phyloP scores from a whole-genome alignment of 2,113 vertebrate genomes.

The Phalacrocorax aristotelis region DNA sequence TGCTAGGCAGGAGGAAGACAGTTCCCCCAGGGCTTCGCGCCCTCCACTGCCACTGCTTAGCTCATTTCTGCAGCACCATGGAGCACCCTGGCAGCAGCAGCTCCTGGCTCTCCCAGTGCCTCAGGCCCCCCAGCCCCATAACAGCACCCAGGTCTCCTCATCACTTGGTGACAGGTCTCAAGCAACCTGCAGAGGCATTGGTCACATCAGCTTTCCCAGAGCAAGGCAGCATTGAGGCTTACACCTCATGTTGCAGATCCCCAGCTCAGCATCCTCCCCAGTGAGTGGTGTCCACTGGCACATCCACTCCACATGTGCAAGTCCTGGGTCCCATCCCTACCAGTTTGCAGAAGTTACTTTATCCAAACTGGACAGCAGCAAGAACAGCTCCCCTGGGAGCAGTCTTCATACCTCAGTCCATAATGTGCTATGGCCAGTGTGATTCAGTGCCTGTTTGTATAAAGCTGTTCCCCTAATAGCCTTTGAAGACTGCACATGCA shows the following conservation, averaged over 20 bases:
- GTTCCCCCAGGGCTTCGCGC: not conserved
- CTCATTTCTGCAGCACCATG: not conserved
- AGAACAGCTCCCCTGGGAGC: not conserved
- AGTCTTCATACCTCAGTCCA: not conserved
- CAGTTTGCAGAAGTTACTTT: not conserved
- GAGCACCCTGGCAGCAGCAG: not conserved
- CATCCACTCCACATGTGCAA: not conserved
- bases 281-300: accelerated
- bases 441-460: not conserved
- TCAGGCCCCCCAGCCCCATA: not conserved
- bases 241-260: accelerated
- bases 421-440: not conserved
- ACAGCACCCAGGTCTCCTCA: not conserved
- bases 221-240: accelerated
- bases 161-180: not conserved
- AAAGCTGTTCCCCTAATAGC: slow-evolving; percentile 21
- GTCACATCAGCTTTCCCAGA: not conserved
- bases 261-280: not conserved
- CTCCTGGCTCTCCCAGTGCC: not conserved
- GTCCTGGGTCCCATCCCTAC: not conserved
- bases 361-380: not conserved
- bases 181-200: not conserved
- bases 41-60: not conserved
- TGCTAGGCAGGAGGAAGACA: not conserved
- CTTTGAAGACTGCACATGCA: not conserved